Base-by-base conservation (phyloP, 2,797 vertebrate species). In the Aulostomus chinensis region DNA sequence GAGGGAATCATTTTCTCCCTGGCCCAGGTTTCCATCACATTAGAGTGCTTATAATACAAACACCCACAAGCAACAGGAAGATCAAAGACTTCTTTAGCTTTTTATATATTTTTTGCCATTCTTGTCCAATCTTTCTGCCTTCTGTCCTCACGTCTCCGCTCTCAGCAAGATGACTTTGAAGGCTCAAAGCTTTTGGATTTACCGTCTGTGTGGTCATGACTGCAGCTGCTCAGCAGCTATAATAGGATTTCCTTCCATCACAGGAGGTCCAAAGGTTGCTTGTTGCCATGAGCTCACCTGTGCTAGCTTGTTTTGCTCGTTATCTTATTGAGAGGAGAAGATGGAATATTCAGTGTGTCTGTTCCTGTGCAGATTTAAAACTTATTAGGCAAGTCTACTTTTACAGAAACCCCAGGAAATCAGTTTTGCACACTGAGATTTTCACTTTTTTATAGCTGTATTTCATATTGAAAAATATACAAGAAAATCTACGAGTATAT, bases 381-480 rank as follows among this genome's bases (percentile, higher is more conserved):
- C n/a, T n/a, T n/a, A n/a, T n/a, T n/a, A 25, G 26, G 18, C 50
- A 50, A 33, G 16, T 62, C 7, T 38, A 36, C 42, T 42, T 18
- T 33, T 25, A 12, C 5, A 14, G 16, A 5, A 10, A 21, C 11
- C 31, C 22, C 29, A 57, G 37, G 38, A 37, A 38, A 58, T 45
- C 4, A 22, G 49, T 54, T 68, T 51, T 72, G 52, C 61, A 71
- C 53, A 25, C 16, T 57, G 21, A 37, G 15, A 25, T 35, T 52
- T 36, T 28, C 32, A 24, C 22, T 57, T 40, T 61, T 69, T 72
- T 54, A 15, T 74, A 58, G 28, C 73, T 80, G 79, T 85, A 71
- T 85, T 85, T 85, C 82, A 85, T 82, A 85, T 79, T 85, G 82
- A 82, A 84, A 78, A 76, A 29, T 42, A 22, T 28, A 49, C 41